Percentiles rank a stretch among this genome's conserved stretches.
Conservation (phyloP, 1,140 invertebrate species). For the Eumeta japonica region DNA sequence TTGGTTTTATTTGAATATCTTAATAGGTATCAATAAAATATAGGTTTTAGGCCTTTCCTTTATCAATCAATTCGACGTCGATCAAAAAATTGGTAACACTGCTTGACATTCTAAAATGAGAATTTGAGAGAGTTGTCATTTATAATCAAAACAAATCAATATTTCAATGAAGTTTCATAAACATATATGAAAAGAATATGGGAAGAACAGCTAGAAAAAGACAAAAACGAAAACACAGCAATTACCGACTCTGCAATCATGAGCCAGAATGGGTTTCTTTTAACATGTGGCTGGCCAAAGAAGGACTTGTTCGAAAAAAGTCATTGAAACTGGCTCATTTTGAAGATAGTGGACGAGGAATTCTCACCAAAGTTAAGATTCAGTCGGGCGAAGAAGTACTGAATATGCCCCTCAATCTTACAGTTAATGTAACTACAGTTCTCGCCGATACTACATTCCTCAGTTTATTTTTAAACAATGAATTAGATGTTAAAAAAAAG, state of each 20-base stretch:
- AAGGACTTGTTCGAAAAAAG: conserved; percentile 41
- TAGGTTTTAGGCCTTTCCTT: too few species aligned
- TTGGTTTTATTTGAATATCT: too few species aligned
- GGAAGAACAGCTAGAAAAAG: conserved; percentile 54
- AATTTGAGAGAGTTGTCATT: too few species aligned
- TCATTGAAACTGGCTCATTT: conserved; percentile 51
- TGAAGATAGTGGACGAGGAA: conserved; percentile 60
- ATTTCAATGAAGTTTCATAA: too few species aligned
- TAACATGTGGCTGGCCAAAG: conserved; percentile 49
- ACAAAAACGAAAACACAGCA: conserved; percentile 31
- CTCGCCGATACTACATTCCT: conserved; percentile 44
- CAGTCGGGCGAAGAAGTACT: conserved; percentile 55
- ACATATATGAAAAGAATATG: too few species aligned
- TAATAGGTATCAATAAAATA: too few species aligned
- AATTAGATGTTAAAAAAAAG: conserved; percentile 26
- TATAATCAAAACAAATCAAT: too few species aligned
- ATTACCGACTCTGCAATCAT: conserved; percentile 33
- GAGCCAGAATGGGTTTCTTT: conserved; percentile 39
- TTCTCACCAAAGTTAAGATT: conserved; percentile 59
- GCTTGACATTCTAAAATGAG: too few species aligned
- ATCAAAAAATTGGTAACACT: too few species aligned
- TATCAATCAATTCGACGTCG: too few species aligned
- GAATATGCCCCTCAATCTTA: conserved; percentile 57
- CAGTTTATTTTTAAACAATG: conserved; percentile 47
- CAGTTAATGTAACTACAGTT: conserved; percentile 59